Conservation (phyloP, 53 echinoderm and acorn worm genomes). For the Hippasteria phrygiana region DNA sequence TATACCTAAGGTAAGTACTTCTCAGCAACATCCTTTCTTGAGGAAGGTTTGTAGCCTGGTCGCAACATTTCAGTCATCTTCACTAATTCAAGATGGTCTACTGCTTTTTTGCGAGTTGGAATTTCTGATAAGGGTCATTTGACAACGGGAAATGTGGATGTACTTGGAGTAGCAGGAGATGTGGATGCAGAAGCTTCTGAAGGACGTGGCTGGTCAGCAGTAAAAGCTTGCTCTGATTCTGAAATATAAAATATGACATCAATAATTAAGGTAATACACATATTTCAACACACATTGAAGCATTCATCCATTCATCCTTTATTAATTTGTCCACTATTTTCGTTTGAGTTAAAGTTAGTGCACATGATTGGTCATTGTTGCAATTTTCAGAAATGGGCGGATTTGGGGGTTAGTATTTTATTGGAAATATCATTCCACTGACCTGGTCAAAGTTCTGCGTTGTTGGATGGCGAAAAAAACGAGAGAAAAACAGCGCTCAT, state of each 20-base stretch:
- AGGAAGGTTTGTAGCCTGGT: slow-evolving; percentile 29
- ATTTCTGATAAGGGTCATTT: slow-evolving; percentile 23
- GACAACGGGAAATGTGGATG: background rate
- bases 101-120: slow-evolving; percentile 21
- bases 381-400: too few species aligned
- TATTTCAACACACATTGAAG: background rate
- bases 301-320: background rate
- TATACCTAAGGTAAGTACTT: background rate
- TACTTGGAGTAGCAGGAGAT: background rate
- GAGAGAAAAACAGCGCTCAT: too few species aligned
- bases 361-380: too few species aligned
- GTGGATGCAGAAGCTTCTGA: background rate
- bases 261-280: background rate
- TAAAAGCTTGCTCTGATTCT: background rate
- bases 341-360: too few species aligned
- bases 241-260: background rate
- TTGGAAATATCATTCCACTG: too few species aligned
- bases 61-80: slow-evolving; percentile 19
- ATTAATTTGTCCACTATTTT: background rate
- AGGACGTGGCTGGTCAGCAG: background rate
- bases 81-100: slow-evolving; percentile 59
- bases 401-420: too few species aligned
- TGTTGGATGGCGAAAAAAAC: too few species aligned
- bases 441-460: too few species aligned
- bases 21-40: slow-evolving; percentile 27